phyloP scores from a whole-genome alignment of 2,113 vertebrate species.

The Ibidorhyncha struthersii region DNA sequence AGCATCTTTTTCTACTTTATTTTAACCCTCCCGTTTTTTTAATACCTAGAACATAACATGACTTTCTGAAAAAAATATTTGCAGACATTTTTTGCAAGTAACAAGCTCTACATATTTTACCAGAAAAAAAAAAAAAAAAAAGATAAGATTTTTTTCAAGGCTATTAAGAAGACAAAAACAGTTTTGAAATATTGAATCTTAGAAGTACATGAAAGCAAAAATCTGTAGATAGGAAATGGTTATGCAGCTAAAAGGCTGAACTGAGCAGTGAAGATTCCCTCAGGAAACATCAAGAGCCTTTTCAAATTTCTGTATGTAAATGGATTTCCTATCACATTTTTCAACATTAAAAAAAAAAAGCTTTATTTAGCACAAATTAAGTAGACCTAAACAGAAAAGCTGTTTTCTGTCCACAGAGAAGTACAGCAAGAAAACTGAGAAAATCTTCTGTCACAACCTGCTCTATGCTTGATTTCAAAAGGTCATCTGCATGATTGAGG shows the following conservation, averaged over 20 bases:
- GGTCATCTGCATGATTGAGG: not conserved
- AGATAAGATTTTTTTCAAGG: not conserved
- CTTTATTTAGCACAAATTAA: not conserved
- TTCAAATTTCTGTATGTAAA: not conserved
- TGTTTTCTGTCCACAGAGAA: not conserved
- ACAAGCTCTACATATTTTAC: not conserved
- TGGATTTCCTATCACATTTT: not conserved
- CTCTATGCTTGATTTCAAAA: not conserved
- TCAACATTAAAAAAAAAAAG: not conserved
- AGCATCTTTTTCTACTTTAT: not conserved
- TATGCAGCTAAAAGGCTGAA: not conserved
- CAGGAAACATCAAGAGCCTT: not conserved
- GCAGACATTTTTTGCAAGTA: not conserved
- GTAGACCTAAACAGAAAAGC: not conserved
- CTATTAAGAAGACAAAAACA: not conserved
- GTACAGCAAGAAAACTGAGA: not conserved
- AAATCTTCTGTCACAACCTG: not conserved
- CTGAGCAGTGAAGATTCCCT: not conserved
- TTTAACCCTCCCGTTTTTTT: not conserved
- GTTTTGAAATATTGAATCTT: not conserved
- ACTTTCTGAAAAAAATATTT: not conserved
- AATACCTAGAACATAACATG: not conserved
- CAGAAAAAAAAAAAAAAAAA: not conserved
- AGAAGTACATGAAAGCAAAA: not conserved
- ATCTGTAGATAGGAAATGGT: not conserved